Base-by-base conservation (phyloP, 2,888 invertebrate species). In the Acleris literana region DNA sequence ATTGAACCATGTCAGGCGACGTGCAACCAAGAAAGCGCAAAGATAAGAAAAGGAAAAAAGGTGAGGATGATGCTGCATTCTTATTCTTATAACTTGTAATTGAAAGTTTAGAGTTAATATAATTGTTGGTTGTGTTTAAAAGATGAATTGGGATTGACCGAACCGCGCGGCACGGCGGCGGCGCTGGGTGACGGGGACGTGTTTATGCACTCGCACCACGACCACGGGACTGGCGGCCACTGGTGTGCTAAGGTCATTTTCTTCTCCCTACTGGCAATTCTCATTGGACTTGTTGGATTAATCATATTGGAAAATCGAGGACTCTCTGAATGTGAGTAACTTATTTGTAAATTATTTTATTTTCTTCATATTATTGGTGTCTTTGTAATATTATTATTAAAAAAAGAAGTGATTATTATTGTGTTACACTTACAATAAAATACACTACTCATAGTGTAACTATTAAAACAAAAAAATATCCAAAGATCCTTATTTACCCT, bases 161-260 rank as follows among this genome's bases (percentile, higher is more conserved):
- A 90, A 71, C 89, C 88, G 78, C 89, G 90, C 79, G 92, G 92
- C 16, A 92, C 92, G 29, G 84, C 91, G 25, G 92, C 92, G 61
- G 81, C 80, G 56, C 80, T 92, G 17, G 92, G 93, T 39, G 93
- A 93, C 73, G 96, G 96, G 61, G 96, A 96, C 86, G 93, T 95
- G 69, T 95, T 95, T 75, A 95, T 97, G 79, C 97, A 97, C 82
- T 94, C 97, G 25, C 94, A 96, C 58, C 95, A 95, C 74, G 96
- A 97, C 51, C 95, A 94, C 74, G 94, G 94, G 53, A 96, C 96
- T 17, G 97, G 97, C 52, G 97, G 97, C 43, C 96, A 97, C 80
- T 95, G 96, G 94, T 97, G 96, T 86, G 96, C 97, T 44, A 97
- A 97, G 88, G 93, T 97, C 64, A 94, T 97, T 76, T 97, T 97